A percentile compares a stretch with the other conserved stretches of the same genome.
These are phyloP conservation scores for Ctenodactylus gundi DNA, from an alignment of 2,113 vertebrate genomes.

Conservation along the genomic window DNA sequence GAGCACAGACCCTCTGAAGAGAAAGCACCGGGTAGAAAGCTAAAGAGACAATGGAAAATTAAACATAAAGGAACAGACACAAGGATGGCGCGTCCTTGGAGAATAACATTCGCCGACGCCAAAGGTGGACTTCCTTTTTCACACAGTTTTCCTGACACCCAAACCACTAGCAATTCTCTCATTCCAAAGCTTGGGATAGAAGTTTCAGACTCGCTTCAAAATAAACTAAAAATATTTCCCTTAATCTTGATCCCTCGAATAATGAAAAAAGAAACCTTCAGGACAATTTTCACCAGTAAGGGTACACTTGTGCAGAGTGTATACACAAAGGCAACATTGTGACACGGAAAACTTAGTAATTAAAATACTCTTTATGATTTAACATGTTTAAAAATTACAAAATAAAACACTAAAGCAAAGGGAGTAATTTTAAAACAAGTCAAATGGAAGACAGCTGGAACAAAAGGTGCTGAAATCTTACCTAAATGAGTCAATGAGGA, in stretches of 20 bases:
- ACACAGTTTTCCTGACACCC: slow-evolving; percentile 55
- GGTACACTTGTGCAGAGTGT: not conserved
- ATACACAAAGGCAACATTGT: not conserved
- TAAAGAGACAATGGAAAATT: not conserved
- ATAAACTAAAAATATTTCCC: not conserved
- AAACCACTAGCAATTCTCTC: not conserved
- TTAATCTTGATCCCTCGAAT: not conserved
- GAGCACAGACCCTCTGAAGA: not conserved
- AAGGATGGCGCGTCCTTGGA: not conserved
- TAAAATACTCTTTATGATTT: not conserved
- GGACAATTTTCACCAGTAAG: not conserved
- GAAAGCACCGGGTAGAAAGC: not conserved
- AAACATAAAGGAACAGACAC: not conserved
- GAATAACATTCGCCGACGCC: not conserved
- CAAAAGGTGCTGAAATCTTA: not conserved
- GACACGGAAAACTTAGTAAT: not conserved
- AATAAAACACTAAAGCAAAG: not conserved
- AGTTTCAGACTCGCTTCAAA: not conserved
- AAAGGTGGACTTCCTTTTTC: not conserved
- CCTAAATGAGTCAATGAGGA: slow-evolving; percentile 19
- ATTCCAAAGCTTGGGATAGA: too few species aligned
- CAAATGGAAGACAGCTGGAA: not conserved
- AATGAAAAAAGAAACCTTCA: not conserved
- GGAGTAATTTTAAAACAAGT: not conserved
- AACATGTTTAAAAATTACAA: not conserved